Evolutionary conservation across 2,797 vertebrate genomes (phyloP), one percentile per base, ranked within the genome.

Genomic region (Acanthis flammea): DNA sequence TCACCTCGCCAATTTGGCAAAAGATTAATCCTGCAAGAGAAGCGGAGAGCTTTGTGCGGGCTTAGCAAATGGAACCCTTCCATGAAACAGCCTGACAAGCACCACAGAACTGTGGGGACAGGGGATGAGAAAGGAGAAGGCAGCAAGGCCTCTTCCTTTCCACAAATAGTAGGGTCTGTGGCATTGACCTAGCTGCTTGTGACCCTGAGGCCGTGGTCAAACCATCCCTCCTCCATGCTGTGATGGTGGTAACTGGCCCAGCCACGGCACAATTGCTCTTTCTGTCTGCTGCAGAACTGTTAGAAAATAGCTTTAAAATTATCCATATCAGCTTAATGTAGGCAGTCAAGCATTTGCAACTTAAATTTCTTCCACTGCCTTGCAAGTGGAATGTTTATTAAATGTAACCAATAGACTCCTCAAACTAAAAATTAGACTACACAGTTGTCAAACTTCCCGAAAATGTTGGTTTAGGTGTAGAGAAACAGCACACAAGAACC

Each of bases 1-100:
- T 92, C 67, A 81, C 92, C 88, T 91, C 3, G 0, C 54, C 86
- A 65, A 9, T 58, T 12, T 62, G 86, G 66, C 83, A 84, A 93
- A 66, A 87, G 74, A 70, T 79, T 68, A 79, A 74, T 10, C 94
- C 88, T 93, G 95, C 72, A 91, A 92, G 62, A 94, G 86, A 79
- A 94, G 79, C 0, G 28, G 73, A 88, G 62, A 94, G 66, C 83
- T 94, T 68, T 84, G 70, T 45, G 58, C 2, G 0, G 57, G 54
- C 35, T 76, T 12, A 25, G 47, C 16, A 53, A 62, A 3, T 0
- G 0, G 62, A 88, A 90, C 7, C 65, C 33, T n/a, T 17, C 55
- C 73, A 10, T 3, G 27, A 77, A 60, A 57, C 24, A 63, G 61
- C 55, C 82, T 50, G 83, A 84, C 28, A 47, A 66, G 84, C 63